A percentile compares a stretch with the other conserved stretches of the same genome.
Conservation (phyloP, 1,140 invertebrate species). For the Tetranychus cinnabarinus region DNA sequence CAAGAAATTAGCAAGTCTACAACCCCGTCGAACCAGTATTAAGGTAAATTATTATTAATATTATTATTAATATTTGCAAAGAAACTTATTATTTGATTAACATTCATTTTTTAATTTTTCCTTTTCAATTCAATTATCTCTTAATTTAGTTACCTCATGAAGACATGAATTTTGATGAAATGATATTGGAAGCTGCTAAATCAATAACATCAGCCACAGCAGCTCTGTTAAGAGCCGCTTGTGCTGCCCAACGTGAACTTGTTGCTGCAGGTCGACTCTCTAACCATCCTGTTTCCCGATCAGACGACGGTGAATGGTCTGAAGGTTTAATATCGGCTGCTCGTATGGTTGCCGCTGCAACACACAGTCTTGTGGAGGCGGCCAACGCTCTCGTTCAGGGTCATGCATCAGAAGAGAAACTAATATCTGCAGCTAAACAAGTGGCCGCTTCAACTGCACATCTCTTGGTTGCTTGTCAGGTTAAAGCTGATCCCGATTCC, state of each 20-base stretch:
- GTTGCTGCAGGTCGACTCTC: slow-evolving; percentile 56
- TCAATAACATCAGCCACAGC: slow-evolving; percentile 91
- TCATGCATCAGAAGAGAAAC: slow-evolving; percentile 76
- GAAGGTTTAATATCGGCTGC: slow-evolving; percentile 91
- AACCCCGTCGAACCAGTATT: slow-evolving; percentile 36
- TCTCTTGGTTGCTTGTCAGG: slow-evolving; percentile 87
- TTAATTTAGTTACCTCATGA: slow-evolving; percentile 38
- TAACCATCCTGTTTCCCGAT: slow-evolving; percentile 45
- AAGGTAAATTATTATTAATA: slow-evolving; percentile 21
- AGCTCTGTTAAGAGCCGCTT: slow-evolving; percentile 81
- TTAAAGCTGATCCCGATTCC: slow-evolving; percentile 85
- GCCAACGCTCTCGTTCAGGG: slow-evolving; percentile 92
- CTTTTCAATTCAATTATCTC: not conserved
- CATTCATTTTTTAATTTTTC: not conserved
- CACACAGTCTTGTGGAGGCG: slow-evolving; percentile 86
- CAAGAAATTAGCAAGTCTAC: slow-evolving; percentile 68
- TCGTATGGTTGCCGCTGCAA: slow-evolving; percentile 78
- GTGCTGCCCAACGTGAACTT: slow-evolving; percentile 76
- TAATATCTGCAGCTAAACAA: slow-evolving; percentile 84
- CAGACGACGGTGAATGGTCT: slow-evolving; percentile 95
- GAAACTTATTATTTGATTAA: not conserved
- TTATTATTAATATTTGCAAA: no score
- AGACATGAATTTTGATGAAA: slow-evolving; percentile 88
- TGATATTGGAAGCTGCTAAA: slow-evolving; percentile 93
- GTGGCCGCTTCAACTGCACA: slow-evolving; percentile 93